A percentile compares a stretch with the other conserved stretches of the same genome.
phyloP scores from a whole-genome alignment of 2,113 vertebrate species.

The Python bivittatus region DNA sequence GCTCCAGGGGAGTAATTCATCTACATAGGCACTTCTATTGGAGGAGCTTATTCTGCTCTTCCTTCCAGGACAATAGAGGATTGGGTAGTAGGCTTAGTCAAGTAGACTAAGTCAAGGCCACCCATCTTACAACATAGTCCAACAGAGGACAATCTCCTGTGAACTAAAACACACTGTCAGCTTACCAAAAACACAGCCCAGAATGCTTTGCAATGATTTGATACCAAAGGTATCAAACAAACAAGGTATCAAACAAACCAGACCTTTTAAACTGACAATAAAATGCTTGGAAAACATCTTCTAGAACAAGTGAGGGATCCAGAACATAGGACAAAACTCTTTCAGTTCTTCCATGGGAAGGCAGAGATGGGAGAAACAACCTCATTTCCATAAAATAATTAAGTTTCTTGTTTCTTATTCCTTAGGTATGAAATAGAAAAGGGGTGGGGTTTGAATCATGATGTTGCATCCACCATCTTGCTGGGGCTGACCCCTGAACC shows the following conservation, averaged over 20 bases:
- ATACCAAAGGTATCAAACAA: neutral
- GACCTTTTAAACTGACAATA: neutral
- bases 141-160: neutral
- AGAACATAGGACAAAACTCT: no score
- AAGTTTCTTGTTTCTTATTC: neutral
- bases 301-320: no score
- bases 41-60: neutral
- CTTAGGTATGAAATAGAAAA: neutral
- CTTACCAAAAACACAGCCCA: neutral
- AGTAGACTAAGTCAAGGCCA: neutral
- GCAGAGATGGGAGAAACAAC: neutral
- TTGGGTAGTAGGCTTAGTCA: neutral
- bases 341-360: neutral
- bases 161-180: neutral
- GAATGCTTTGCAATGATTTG: neutral
- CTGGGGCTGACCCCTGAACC: neutral
- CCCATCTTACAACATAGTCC: neutral
- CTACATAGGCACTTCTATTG: neutral
- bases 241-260: neutral
- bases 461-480: neutral
- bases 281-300: neutral
- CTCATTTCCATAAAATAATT: neutral
- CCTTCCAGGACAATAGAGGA: neutral
- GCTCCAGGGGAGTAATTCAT: neutral
- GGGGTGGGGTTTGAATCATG: neutral